A percentile compares a stretch with the other conserved stretches of the same genome.
Evolutionary conservation across 2,113 vertebrate species (phyloP).

Genomic region (Cygnus buccinator): DNA sequence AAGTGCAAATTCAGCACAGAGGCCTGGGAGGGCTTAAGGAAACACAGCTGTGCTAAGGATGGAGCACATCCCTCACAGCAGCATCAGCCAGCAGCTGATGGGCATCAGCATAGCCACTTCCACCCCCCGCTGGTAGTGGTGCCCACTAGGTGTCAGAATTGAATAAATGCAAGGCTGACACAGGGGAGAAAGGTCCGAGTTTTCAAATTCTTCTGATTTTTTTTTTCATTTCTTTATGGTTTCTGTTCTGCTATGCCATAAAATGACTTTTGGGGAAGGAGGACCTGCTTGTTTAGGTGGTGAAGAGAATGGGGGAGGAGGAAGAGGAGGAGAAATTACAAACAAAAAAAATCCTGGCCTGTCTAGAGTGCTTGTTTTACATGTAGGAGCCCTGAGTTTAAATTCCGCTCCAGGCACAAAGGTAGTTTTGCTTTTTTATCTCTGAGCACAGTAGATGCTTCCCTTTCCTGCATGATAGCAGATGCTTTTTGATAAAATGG

Average conservation of each 20-base stretch:
- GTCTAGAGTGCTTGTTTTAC: not conserved
- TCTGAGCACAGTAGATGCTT: not conserved
- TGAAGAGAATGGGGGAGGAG: not conserved
- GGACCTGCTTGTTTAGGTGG: not conserved
- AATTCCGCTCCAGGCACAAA: not conserved
- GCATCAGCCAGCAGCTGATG: too few relatives aligned
- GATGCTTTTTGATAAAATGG: not conserved
- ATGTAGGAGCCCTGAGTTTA: not conserved
- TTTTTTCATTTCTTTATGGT: not conserved
- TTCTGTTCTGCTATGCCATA: not conserved
- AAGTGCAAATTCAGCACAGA: accelerated
- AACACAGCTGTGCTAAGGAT: not conserved
- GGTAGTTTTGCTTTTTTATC: not conserved
- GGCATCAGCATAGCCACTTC: not conserved
- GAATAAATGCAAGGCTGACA: not conserved
- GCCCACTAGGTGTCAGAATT: conserved; percentile 57
- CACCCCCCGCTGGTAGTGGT: not conserved
- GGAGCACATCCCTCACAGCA: not conserved
- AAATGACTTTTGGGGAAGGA: not conserved
- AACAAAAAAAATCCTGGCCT: not conserved
- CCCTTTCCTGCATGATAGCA: not conserved
- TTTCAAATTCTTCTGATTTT: not conserved
- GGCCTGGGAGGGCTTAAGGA: not conserved
- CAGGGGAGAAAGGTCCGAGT: not conserved
- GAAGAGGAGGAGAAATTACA: not conserved